A percentile compares a stretch with the other conserved stretches of the same genome.
These are phyloP conservation scores for Phodopus roborovskii DNA, from an alignment of 2,113 vertebrate genomes.

Conservation along the genomic window DNA sequence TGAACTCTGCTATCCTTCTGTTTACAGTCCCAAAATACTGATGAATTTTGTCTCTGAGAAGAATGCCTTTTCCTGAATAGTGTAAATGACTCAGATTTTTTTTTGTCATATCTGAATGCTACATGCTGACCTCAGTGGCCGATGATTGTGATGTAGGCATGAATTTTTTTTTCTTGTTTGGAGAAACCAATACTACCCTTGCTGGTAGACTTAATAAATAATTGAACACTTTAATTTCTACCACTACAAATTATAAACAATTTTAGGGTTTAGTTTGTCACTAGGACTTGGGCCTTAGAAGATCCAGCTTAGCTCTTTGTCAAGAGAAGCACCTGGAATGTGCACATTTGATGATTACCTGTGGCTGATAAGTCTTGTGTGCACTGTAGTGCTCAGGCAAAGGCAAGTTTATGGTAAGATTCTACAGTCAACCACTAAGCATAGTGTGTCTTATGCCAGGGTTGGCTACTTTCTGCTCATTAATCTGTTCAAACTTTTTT, in stretches of 20 bases:
- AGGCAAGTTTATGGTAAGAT: neutral
- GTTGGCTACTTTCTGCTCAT: neutral
- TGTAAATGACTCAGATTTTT: conserved; percentile 56
- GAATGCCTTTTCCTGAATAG: conserved; percentile 48
- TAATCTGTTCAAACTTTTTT: neutral
- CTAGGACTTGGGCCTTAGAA: neutral
- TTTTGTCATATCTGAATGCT: conserved; percentile 69
- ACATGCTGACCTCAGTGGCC: conserved; percentile 65
- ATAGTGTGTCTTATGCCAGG: neutral
- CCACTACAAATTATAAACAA: neutral
- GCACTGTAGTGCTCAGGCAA: neutral
- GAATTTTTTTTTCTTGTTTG: neutral
- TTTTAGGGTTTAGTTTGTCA: neutral
- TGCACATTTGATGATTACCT: neutral
- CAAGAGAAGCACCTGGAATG: neutral
- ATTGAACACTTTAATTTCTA: neutral
- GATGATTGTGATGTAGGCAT: conserved; percentile 58
- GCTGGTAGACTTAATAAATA: neutral
- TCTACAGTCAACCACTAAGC: neutral
- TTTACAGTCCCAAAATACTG: conserved; percentile 29
- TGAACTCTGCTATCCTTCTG: neutral
- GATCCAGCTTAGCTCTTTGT: neutral
- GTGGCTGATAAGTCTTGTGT: neutral
- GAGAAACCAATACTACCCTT: neutral
- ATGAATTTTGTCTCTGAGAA: conserved; percentile 27